These are phyloP conservation scores for Eretmodus cyanostictus DNA, from an alignment of 2,113 vertebrate genomes.

Conservation along the genomic window DNA sequence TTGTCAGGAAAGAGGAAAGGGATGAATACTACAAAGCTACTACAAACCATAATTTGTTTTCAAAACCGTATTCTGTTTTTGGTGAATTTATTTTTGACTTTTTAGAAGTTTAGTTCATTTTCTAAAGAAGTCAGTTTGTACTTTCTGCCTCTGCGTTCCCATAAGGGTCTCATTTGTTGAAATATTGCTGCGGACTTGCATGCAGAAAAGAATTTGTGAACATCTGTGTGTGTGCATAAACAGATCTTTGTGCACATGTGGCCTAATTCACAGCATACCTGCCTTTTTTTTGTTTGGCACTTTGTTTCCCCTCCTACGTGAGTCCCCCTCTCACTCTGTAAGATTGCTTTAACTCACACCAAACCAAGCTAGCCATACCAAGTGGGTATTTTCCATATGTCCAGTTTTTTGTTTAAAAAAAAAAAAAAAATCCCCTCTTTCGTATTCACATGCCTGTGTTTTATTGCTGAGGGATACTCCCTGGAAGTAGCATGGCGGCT, in stretches of 20 bases:
- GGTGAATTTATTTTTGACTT: background rate
- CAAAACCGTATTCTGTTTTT: background rate
- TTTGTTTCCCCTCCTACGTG: background rate
- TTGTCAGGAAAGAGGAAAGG: background rate
- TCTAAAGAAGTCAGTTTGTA: background rate
- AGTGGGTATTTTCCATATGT: background rate
- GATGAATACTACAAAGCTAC: background rate
- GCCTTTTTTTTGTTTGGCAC: background rate
- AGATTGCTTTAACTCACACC: background rate
- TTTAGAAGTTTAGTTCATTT: background rate
- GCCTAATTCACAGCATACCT: background rate
- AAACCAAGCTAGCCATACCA: background rate
- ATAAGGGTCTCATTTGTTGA: background rate
- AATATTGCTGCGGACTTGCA: background rate
- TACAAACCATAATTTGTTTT: background rate
- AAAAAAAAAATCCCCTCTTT: background rate
- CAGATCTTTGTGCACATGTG: background rate
- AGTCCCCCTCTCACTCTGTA: background rate
- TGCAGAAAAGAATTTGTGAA: background rate
- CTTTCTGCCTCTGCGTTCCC: background rate
- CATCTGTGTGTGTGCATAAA: background rate
- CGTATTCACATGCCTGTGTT: background rate
- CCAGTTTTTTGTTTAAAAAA: background rate
- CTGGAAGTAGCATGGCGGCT: background rate
- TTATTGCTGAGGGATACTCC: constrained; percentile 14